These are phyloP conservation scores for Neomorphus geoffroyi DNA, from an alignment of 2,797 vertebrate genomes.

Conservation along the genomic window DNA sequence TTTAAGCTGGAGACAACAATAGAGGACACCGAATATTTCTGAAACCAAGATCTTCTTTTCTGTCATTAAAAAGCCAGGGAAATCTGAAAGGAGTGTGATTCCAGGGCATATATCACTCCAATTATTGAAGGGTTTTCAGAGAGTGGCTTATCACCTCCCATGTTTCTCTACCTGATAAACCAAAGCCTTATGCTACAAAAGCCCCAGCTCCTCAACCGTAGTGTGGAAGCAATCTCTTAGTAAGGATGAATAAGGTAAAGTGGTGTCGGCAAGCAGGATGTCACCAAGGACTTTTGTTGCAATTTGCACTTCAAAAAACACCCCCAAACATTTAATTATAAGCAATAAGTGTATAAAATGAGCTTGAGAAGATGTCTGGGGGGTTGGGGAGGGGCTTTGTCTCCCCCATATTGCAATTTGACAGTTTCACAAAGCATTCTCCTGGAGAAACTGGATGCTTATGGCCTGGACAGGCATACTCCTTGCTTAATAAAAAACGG, in stretches of 20 bases:
- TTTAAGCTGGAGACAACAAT: conserved; percentile 37
- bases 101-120: neutral
- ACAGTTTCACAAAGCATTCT: too few relatives aligned
- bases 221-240: neutral
- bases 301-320: neutral
- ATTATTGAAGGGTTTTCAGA: conserved; percentile 35
- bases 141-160: conserved; percentile 26
- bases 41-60: neutral
- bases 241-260: neutral
- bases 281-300: neutral
- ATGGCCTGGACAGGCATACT: too few relatives aligned
- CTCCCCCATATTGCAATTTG: neutral
- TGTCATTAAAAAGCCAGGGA: neutral
- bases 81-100: conserved; percentile 1
- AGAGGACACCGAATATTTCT: conserved; percentile 43
- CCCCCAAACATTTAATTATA: fast-evolving
- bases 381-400: neutral
- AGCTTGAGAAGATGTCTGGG: neutral
- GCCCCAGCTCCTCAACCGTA: neutral
- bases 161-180: conserved; percentile 54
- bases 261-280: fast-evolving
- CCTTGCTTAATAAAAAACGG: too few relatives aligned
- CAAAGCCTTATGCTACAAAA: conserved; percentile 12
- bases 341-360: neutral
- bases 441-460: too few relatives aligned